phyloP scores from a whole-genome alignment of 23 tunicate species.

The Corella eumyota region DNA sequence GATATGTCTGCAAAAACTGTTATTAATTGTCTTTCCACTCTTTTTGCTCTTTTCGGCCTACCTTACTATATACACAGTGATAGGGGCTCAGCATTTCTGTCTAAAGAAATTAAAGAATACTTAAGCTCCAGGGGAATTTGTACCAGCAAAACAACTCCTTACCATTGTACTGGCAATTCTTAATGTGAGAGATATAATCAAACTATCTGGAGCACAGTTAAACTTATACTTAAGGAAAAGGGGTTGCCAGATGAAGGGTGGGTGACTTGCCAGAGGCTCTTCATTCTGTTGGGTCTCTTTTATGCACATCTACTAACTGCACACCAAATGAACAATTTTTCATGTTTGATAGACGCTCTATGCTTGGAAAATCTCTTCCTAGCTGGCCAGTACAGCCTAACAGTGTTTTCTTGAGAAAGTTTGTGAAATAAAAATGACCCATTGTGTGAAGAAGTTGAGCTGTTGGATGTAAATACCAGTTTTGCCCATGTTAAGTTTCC shows the following conservation, averaged over 20 bases:
- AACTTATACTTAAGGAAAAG: no score
- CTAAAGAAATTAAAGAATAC: conserved; percentile 12
- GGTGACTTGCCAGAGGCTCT: not conserved
- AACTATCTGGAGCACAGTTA: conserved; percentile 8
- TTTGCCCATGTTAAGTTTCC: no score
- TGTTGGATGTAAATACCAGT: no score
- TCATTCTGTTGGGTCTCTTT: not conserved
- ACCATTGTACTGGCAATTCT: conserved; percentile 4
- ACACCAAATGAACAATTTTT: no score
- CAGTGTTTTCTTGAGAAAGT: no score
- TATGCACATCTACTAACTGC: not conserved
- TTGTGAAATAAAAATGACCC: no score
- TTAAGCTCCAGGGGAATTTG: conserved; percentile 8
- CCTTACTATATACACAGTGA: conserved; percentile 12
- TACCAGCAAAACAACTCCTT: conserved; percentile 14
- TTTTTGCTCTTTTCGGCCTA: conserved; percentile 7
- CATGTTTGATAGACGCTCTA: no score
- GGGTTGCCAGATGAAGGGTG: conserved; percentile 1
- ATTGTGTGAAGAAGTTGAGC: no score
- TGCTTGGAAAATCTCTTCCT: no score
- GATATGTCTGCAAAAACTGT: conserved; percentile 6
- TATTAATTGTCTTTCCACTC: not conserved
- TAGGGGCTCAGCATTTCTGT: conserved; percentile 13
- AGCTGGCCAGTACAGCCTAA: no score
- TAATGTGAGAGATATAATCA: conserved; percentile 15